Base-by-base conservation (phyloP, 2,113 vertebrate genomes). In the Alosa alosa region DNA sequence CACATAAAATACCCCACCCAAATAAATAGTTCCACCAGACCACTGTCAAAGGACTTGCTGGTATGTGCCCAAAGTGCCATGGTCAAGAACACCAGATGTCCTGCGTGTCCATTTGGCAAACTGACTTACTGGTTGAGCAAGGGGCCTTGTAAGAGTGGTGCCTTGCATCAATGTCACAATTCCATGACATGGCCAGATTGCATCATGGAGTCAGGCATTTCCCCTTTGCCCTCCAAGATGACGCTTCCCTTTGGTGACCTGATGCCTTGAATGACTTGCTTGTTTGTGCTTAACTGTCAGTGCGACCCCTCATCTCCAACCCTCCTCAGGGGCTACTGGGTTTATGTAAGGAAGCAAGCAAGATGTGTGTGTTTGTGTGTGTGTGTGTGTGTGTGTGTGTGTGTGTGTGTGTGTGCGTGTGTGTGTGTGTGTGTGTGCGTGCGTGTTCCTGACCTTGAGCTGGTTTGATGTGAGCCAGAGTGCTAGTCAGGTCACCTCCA, bases 161-260 rank as follows among this genome's bases (percentile, higher is more conserved):
- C 64, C 1, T 25, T 72, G 11, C 25, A 31, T 72, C n/a, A 78
- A 39, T 78, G 36, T 78, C 72, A 36, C 31, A 78, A 2, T 41
- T 15, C 9, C 81, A 52, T 89, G 87, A 86, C 82, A 75, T 31
- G 46, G 52, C 86, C 85, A 86, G 82, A 88, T 85, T 84, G 84
- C 86, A 46, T 86, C 57, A 84, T 46, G 39, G 68, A 75, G 72
- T 78, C 72, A 64, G 60, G 8, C 7, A 64, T 64, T 20, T 64
- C 22, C 8, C 22, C 60, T 25, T 78, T 31, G 1, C 31, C 31
- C 31, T 78, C 13, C 5, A 78, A 78, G 31, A 39, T 36, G 13
- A 0, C 5, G 3, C 36, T 39, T 31, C 72, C 72, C 31, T 39
- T 39, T 39, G 36, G 11, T 78, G 31, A 36, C 31, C 72, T 36